Percentiles rank a stretch among this genome's conserved stretches.
phyloP scores from a whole-genome alignment of 2,888 invertebrate genomes.

The Coremacera marginata region DNA sequence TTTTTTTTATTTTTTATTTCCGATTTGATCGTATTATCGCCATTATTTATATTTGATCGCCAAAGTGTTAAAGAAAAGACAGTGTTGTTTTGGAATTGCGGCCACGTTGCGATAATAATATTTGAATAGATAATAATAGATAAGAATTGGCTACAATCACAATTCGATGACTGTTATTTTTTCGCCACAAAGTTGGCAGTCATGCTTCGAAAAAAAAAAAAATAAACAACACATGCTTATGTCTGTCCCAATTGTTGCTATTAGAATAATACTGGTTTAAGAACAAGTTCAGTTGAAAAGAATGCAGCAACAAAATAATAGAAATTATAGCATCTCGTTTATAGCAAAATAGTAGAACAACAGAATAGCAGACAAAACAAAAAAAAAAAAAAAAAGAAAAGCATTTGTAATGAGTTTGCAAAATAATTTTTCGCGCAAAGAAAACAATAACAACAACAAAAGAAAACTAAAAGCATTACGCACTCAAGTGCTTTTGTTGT shows the following conservation, averaged over 20 bases:
- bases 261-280: background rate
- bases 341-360: background rate
- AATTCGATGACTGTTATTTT: background rate
- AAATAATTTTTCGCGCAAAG: slow-evolving; percentile 10
- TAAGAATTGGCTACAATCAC: background rate
- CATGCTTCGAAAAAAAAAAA: too few species aligned
- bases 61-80: too few species aligned
- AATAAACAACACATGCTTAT: too few species aligned
- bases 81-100: too few species aligned
- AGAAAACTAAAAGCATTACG: background rate
- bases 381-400: slow-evolving; percentile 14
- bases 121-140: background rate
- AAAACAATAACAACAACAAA: background rate
- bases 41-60: too few species aligned
- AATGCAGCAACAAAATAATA: background rate
- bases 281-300: background rate
- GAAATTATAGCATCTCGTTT: background rate
- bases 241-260: too few species aligned
- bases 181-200: too few species aligned
- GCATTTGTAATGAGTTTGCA: slow-evolving; percentile 30
- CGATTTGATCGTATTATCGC: too few species aligned
- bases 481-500: too few species aligned
- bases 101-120: background rate
- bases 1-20: too few species aligned
- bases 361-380: background rate